Base-by-base conservation (phyloP, 2,113 vertebrate species). In the Panurus biarmicus region DNA sequence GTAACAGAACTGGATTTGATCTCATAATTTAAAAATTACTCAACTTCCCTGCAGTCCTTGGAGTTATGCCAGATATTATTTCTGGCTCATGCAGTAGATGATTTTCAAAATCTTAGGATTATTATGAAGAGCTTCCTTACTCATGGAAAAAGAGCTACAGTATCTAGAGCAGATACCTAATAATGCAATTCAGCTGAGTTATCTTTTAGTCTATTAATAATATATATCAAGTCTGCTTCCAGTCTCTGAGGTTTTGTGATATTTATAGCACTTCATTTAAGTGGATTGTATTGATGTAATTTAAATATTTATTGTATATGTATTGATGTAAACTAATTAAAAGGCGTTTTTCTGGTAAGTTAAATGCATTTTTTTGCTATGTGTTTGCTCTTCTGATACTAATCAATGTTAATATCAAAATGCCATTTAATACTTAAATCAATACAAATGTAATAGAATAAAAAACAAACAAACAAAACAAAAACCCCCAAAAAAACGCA, bases 251-350 rank as follows among this genome's bases (percentile, higher is more conserved):
- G 87, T 56, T 95, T 78, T 77, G 57, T 78, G 61, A 35, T 95
- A 95, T 94, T 94, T 95, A 81, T 89, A 96, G 87, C 44, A 51
- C 35, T 87, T 87, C 23, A 44, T 78, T 45, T 86, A 90, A 89
- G 58, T 76, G 58, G 53, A 65, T 42, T 62, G 48, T 89, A 93
- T 93, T 89, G 86, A 94, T 82, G 36, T 45, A 42, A 80, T 66
- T 93, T 87, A 93, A 96, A 77, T 66, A 88, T 83, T 85, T 83
- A 80, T 54, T 77, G n/a, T 50, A 36, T 20, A 23, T 44, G 6
- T 44, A 65, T 83, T 72, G 69, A 77, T 93, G 66, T 17, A 57
- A 72, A 70, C 7, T 92, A 95, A 97, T 94, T 66, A 89, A 95
- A 95, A 92, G 70, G 70, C 11, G 62, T 44, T 86, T 26, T n/a